These are phyloP conservation scores for Platyscapa corneri DNA, from an alignment of 1,140 invertebrate genomes.

Conservation along the genomic window DNA sequence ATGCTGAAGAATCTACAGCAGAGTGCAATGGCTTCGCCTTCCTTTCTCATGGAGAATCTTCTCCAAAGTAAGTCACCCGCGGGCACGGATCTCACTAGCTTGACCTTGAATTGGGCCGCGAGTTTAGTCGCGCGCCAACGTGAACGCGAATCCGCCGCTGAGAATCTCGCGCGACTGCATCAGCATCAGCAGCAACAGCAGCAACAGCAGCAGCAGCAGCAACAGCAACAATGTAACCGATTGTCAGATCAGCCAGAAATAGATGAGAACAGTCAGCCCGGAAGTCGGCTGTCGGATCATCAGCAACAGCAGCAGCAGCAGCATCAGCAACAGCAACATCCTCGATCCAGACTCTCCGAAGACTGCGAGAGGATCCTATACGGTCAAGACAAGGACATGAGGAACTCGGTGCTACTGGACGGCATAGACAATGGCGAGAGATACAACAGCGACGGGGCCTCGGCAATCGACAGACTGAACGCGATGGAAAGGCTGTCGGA, in stretches of 20 bases:
- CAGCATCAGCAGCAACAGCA: conserved; percentile 20
- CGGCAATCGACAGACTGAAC: conserved; percentile 65
- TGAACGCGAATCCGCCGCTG: conserved; percentile 64
- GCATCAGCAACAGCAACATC: conserved; percentile 48
- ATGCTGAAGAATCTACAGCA: conserved; percentile 73
- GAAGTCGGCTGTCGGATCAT: conserved; percentile 22
- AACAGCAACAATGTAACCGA: background rate
- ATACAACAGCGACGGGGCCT: conserved; percentile 53
- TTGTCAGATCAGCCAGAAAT: background rate
- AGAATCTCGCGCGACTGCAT: conserved; percentile 13
- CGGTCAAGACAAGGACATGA: conserved; percentile 48
- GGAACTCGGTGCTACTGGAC: conserved; percentile 25
- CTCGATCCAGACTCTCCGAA: conserved; percentile 47
- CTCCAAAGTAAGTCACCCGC: conserved; percentile 71
- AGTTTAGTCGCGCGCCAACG: conserved; percentile 68
- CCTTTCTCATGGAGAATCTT: conserved; percentile 76
- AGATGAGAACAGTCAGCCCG: background rate
- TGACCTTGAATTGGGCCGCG: conserved; percentile 71
- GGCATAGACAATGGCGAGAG: conserved; percentile 48
- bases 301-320: conserved; percentile 16
- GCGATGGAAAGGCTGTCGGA: conserved; percentile 69
- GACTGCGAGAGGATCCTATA: conserved; percentile 51
- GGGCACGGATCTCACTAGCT: conserved; percentile 65
- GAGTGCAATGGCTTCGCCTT: conserved; percentile 71
- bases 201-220: conserved; percentile 9